Evolutionary conservation across 2,797 vertebrate genomes (phyloP).

Genomic region (Hypotaenidia okinawae): DNA sequence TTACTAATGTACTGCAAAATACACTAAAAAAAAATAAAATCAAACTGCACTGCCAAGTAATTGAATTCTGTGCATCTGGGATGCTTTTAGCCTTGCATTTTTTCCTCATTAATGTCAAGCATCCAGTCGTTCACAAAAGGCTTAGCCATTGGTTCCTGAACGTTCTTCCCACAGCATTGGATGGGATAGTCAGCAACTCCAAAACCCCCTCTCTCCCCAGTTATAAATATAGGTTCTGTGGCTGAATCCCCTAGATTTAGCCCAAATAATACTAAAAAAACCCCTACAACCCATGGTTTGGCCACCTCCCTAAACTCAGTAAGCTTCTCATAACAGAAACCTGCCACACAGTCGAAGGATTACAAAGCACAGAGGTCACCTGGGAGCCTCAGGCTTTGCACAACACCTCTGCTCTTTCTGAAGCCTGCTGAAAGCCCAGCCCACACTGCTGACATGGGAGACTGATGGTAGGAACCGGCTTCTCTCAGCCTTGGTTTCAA

Average conservation of each 20-base stretch:
- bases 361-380: neutral
- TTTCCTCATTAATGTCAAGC: slow-evolving; percentile 29
- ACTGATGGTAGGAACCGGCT: neutral
- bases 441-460: fast-evolving
- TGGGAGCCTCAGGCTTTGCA: neutral
- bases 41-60: slow-evolving; percentile 5
- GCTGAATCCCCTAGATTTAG: neutral
- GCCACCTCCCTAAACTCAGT: neutral
- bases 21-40: neutral
- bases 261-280: neutral
- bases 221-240: neutral
- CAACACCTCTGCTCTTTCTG: neutral
- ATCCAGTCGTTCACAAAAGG: neutral
- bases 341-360: neutral
- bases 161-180: neutral
- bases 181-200: neutral
- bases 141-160: neutral
- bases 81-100: slow-evolving; percentile 21
- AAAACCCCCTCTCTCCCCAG: neutral
- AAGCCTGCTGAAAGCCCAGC: neutral
- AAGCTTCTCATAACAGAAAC: neutral
- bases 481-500: neutral
- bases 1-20: slow-evolving; percentile 50
- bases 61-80: slow-evolving; percentile 45
- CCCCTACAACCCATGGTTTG: neutral